Base-by-base conservation (phyloP, 2,797 vertebrate genomes). In the Poeciliopsis paucimaculata region DNA sequence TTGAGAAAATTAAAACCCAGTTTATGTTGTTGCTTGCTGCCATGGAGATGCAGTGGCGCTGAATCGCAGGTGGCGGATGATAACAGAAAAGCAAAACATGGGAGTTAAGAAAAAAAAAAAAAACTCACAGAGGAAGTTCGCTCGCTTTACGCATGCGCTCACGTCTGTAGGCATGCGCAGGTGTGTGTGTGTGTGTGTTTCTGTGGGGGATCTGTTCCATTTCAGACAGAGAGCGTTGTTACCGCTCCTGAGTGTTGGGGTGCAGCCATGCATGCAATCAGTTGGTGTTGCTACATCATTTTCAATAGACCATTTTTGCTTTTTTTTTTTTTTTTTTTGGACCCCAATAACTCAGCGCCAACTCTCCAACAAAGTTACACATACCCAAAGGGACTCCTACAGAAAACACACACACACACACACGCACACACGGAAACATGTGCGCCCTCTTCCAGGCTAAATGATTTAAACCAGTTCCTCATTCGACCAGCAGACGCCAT, bases 211-310 rank as follows among this genome's bases (percentile, higher is more conserved):
- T 94, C 94, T 94, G 94, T 86, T 93, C 89, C 82, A 0, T 90
- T 91, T 95, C 94, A 94, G 80, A 86, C 83, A 70, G 89, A 88
- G 80, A 49, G 82, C 89, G 89, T 91, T 89, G 82, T 94, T 93
- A 95, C 88, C 87, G 84, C 82, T 93, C 89, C 85, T 94, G 91
- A 93, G 91, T 95, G 94, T 95, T 89, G 89, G 88, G 92, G 90
- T 93, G 91, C 91, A 93, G 94, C 86, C 78, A 79, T 89, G 85
- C 85, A 85, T 90, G 89, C 90, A 95, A 93, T 94, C 91, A 92
- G 84, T 89, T 91, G 85, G 86, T 80, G 89, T 94, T 94, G 86
- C 88, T 93, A 90, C 89, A 89, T 91, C 73, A 92, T 93, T 93
- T 92, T 90, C 77, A 91, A 84, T 82, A 80, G 72, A 82, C 87